Base-by-base conservation (phyloP, 2,797 vertebrate genomes). In the Lepus oiostolus region DNA sequence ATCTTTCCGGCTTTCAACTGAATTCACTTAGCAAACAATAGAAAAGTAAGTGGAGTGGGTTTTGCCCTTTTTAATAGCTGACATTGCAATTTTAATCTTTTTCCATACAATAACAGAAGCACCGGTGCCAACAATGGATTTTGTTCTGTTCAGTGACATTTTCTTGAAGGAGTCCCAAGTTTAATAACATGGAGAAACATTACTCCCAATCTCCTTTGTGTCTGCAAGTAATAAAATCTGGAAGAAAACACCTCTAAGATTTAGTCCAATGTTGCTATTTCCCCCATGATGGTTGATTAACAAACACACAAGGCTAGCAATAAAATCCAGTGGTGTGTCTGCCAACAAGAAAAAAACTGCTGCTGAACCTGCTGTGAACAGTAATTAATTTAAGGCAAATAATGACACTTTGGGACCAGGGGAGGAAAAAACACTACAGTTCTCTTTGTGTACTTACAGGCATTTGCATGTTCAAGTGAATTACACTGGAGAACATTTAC, bases 151-250 rank as follows among this genome's bases (percentile, higher is more conserved):
- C 30, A 67, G 5, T 67, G 81, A 24, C 35, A 21, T 84, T 95
- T 97, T 97, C 86, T 84, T 96, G 96, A 96, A 95, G 92, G 90
- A 81, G 32, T 88, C 58, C 81, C 87, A 94, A 80, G 91, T 81
- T 95, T 85, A 96, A 80, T 85, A 94, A 96, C 87, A 50, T 75
- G 86, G 81, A 89, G 96, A 79, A 60, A 97, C 91, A 82, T 50
- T 87, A 89, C 95, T 97, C 97, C 93, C 83, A 50, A 30, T 96
- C 0, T 0, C 50, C 47, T 97, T 85, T 93, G 32, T 70, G 91
- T 97, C 86, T 95, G 93, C 94, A 96, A 85, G 42, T 88, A 97
- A 93, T 79, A 87, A 91, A 97, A 92, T 30, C 8, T 21, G n/a
- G 91, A 63, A 88, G 93, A 95, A 97, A 95, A 85, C 71, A 84